Evolutionary conservation across 2,797 vertebrate genomes (phyloP), one percentile per base, ranked within the genome.

Genomic region (Carapus acus): DNA sequence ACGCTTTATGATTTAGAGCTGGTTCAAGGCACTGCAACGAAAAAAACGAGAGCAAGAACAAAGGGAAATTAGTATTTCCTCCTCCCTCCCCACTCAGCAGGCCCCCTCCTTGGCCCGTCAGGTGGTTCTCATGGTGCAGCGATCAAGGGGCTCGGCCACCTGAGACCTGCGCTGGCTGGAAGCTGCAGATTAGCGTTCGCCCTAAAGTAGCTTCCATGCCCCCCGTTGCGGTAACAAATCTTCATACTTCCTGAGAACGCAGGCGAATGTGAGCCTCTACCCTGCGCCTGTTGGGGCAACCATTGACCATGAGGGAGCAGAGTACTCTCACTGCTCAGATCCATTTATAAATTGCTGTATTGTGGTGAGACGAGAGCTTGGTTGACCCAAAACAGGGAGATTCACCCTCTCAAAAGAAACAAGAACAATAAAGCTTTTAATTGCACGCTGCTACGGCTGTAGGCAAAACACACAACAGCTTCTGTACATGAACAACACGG

Each of bases 161-260:
- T 86, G 83, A 82, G 67, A 87, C 82, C 61, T 83, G 81, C 83
- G 77, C 66, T 71, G 76, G 69, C 81, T 83, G 79, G 81, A 67
- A 71, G n/a, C 54, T 42, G 33, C 66, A 81, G 83, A 85, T 85
- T 85, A 86, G 81, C 52, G 11, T 7, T 49, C 41, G 21, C 14
- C 21, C 1, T 43, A 55, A 58, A 65, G 24, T 77, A 58, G 49
- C 72, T 65, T 67, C 76, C 58, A 7, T n/a, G n/a, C 63, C 36
- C 59, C 58, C 70, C 31, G 49, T 54, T 58, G 62, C 63, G 45
- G 16, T 43, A 65, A 58, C 12, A 31, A 69, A 64, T 54, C 62
- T 69, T 73, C 66, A 69, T 80, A 84, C 69, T 62, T 49, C 46
- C 69, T 79, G 79, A 69, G 82, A 85, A 86, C 77, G 76, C 77